Percentiles rank a stretch among this genome's conserved stretches.
These are phyloP conservation scores for Patella ulyssiponensis DNA, from an alignment of 2,888 invertebrate genomes.

Conservation along the genomic window DNA sequence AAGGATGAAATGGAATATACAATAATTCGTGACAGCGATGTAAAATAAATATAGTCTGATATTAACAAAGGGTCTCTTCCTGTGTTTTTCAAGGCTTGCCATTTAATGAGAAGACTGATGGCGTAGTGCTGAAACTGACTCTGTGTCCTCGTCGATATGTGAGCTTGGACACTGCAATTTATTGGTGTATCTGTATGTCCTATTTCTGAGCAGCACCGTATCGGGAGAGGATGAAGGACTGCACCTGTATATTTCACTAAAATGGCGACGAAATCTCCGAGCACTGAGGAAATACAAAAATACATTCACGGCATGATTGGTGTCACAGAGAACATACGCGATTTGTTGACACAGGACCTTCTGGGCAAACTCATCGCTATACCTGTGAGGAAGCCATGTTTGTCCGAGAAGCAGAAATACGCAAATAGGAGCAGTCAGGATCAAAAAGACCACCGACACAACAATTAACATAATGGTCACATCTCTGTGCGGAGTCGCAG, in stretches of 20 bases:
- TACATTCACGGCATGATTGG: slow-evolving; percentile 43
- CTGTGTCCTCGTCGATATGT: background rate
- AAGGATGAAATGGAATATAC: no score
- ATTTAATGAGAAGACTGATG: background rate
- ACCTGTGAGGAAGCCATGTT: slow-evolving; percentile 4
- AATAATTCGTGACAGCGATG: no score
- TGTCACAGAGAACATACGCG: slow-evolving; percentile 38
- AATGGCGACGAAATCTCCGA: slow-evolving; percentile 36
- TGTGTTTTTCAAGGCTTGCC: background rate
- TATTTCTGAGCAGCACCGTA: background rate
- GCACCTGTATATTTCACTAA: slow-evolving; percentile 31
- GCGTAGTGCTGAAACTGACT: background rate
- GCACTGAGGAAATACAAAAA: slow-evolving; percentile 41
- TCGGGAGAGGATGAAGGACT: background rate
- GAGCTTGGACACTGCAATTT: background rate
- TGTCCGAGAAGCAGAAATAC: slow-evolving; percentile 30
- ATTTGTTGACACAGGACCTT: slow-evolving; percentile 37
- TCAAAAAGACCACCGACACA: slow-evolving; percentile 35
- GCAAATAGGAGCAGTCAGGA: slow-evolving; percentile 40
- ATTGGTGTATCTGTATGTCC: background rate
- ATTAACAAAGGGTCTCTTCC: no score
- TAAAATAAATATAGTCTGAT: no score
- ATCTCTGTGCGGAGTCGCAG: slow-evolving; percentile 30
- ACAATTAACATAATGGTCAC: slow-evolving; percentile 41
- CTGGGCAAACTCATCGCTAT: slow-evolving; percentile 27